Percentiles rank a stretch among this genome's conserved stretches.
Evolutionary conservation across 2,113 vertebrate species (phyloP).

Genomic region (Proteles cristata): DNA sequence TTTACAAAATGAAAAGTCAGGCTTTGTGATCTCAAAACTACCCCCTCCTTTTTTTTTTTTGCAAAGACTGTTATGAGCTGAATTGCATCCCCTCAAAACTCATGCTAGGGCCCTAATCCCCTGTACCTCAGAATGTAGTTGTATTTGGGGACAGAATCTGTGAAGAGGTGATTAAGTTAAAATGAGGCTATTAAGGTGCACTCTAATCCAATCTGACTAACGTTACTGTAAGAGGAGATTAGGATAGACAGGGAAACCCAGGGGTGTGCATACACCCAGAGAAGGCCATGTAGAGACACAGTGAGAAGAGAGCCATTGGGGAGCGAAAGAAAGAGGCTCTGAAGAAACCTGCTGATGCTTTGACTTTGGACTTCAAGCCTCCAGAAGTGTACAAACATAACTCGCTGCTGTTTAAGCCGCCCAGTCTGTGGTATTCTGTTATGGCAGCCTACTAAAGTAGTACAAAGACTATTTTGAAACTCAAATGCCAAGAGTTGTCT

Average conservation of each 20-base stretch:
- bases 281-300: not conserved
- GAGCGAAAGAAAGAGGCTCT: not conserved
- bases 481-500: not conserved
- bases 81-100: not conserved
- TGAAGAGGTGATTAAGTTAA: not conserved
- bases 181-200: not conserved
- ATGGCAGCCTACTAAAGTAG: not conserved
- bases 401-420: not conserved
- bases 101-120: not conserved
- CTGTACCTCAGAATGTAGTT: not conserved
- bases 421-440: not conserved
- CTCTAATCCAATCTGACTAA: not conserved
- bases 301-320: not conserved
- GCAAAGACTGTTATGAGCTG: not conserved
- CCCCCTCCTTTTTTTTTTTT: not conserved
- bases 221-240: not conserved
- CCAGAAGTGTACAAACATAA: not conserved
- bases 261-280: not conserved
- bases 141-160: not conserved
- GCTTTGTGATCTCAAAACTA: not conserved
- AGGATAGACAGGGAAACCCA: not conserved
- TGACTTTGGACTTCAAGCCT: not conserved
- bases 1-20: slow-evolving; percentile 15
- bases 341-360: not conserved
- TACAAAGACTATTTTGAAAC: not conserved